These are phyloP conservation scores for Agonopterix alstromeriana DNA, from an alignment of 2,888 invertebrate genomes.

Conservation along the genomic window DNA sequence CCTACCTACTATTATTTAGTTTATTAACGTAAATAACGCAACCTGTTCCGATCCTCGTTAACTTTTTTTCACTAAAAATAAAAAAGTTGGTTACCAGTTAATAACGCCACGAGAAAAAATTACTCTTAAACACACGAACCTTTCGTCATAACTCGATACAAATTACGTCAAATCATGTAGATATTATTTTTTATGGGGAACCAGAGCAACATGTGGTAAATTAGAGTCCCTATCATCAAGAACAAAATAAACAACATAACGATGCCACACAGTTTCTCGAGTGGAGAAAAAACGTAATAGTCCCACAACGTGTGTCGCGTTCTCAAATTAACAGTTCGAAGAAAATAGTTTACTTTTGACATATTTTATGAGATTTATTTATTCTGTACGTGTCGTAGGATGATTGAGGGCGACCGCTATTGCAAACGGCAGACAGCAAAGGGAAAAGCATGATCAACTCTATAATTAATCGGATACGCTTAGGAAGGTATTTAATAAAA, in stretches of 20 bases:
- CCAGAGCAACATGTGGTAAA: constrained; percentile 68
- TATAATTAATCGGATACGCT: too few species aligned
- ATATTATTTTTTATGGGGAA: constrained; percentile 60
- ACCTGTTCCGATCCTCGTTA: constrained; percentile 46
- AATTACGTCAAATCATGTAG: constrained; percentile 71
- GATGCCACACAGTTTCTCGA: constrained; percentile 42
- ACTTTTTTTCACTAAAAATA: constrained; percentile 41
- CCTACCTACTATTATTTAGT: constrained; percentile 13
- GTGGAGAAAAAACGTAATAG: constrained; percentile 46
- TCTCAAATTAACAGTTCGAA: constrained; percentile 43
- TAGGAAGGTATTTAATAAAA: too few species aligned
- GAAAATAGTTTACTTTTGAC: constrained; percentile 28
- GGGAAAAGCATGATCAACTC: too few species aligned
- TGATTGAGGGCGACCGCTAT: too few species aligned
- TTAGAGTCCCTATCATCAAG: constrained; percentile 57
- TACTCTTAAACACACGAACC: constrained; percentile 60
- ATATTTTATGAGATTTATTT: not conserved
- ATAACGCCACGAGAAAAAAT: constrained; percentile 56
- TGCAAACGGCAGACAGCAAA: too few species aligned
- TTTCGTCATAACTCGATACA: constrained; percentile 63
- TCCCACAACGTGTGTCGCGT: constrained; percentile 45
- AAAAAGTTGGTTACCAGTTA: constrained; percentile 57
- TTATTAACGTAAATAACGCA: constrained; percentile 23
- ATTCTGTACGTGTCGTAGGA: too few species aligned
- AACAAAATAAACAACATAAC: constrained; percentile 64